phyloP scores from a whole-genome alignment of 2,113 vertebrate species.

The Oreochromis spilurus region DNA sequence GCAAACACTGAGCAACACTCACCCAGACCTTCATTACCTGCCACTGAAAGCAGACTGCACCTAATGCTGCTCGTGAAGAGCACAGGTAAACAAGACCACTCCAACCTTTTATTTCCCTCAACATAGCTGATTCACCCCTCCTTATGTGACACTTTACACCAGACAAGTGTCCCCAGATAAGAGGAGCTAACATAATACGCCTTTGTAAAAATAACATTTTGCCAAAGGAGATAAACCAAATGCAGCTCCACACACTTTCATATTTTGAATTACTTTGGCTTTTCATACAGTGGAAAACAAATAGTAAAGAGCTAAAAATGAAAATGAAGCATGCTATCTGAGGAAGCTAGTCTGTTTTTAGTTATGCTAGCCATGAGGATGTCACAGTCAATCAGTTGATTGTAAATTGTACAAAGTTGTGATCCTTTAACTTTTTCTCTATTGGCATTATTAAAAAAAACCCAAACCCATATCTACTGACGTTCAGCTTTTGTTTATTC shows the following conservation, averaged over 20 bases:
- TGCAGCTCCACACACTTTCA: neutral
- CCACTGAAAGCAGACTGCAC: neutral
- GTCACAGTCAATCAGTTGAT: neutral
- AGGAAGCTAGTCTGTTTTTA: neutral
- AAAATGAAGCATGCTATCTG: neutral
- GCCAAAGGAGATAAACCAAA: neutral
- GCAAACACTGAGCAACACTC: neutral
- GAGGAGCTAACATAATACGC: neutral
- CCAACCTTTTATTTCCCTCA: neutral
- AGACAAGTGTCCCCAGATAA: neutral
- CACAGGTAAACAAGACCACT: neutral
- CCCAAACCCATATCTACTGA: neutral
- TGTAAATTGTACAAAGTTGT: neutral
- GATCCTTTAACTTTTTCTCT: neutral
- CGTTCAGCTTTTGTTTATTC: neutral
- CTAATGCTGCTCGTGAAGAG: neutral
- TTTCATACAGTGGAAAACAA: neutral
- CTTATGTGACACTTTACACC: slow-evolving; percentile 8
- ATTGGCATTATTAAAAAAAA: fast-evolving
- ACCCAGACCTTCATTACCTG: neutral
- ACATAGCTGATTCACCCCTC: neutral
- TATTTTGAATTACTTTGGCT: neutral
- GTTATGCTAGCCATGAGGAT: neutral
- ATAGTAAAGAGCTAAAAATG: neutral
- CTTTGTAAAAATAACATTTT: slow-evolving; percentile 5